Evolutionary conservation across 2,888 invertebrate genomes (phyloP), one percentile per base, ranked within the genome.

Genomic region (Caenorhabditis zanzibari): DNA sequence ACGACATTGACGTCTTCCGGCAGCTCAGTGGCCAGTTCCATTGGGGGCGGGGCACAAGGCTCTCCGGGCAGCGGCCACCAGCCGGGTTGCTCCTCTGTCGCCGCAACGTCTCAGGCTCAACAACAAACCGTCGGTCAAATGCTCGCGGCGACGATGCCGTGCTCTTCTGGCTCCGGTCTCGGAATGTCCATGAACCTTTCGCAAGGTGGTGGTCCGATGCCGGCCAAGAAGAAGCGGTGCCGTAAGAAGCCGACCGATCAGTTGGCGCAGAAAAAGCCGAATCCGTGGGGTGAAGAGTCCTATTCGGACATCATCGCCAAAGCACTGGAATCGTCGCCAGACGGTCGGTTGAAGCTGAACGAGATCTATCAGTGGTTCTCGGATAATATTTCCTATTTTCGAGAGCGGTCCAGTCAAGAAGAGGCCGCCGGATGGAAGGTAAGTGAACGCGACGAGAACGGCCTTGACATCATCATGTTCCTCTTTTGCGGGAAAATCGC

Each of bases 301-400:
- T 99, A 99, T 93, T 98, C 98, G 91, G 98, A 99, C 94, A 95
- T 99, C 93, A 99, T 99, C 92, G 98, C 98, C 24, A 97, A 97
- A 93, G 98, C 99, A 91, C 97, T 99, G 93, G 96, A 96, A 92
- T 96, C 96, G 82, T 96, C 97, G 71, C 95, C 96, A 61, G 98
- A 98, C 92, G 97, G 97, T 93, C 94, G 98, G 80, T 95, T 99
- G 87, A 99, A 98, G 12, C 94, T 99, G 90, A 97, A 97, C 86
- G 98, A 99, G 94, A 98, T 99, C 93, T 99, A 99, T 94, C 98
- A 98, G 94, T 99, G 98, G 98, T 98, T 99, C 97, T 97, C 98
- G 85, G 97, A 97, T 94, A 98, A 98, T 94, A 97, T 99, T 92
- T 96, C 97, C 92, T 99, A 98, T 94, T 99, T 99, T 95, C 97